Evolutionary conservation across 37 sponge, comb jelly and placozoan species (phyloP), one percentile per base, ranked within the genome.

Genomic region (Axinella damicornis): DNA sequence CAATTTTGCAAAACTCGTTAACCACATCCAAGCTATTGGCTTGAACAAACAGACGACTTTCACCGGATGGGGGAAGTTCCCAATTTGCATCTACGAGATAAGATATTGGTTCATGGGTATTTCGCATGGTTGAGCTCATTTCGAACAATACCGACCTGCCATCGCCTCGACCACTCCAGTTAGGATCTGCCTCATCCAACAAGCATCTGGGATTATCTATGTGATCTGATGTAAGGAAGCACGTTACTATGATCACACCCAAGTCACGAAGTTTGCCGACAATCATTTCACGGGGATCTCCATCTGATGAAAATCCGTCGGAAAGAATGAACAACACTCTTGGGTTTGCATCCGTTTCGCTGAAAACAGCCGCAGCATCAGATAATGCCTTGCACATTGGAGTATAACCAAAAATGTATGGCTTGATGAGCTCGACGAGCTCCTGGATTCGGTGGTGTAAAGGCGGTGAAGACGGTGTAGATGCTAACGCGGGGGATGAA

Each of bases 1-100:
- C 86, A 76, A 77, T 36, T 64, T 76, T 41, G 36, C 86, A 77
- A 27, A 85, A 77, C 78, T 85, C 78, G 15, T 85, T 53, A 11
- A 85, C 86, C 56, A 77, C 78, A 54, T 86, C 80, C 73, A 86
- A 79, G 25, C 87, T 86, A 24, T 86, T 86, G 36, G 87, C 72
- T 53, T 86, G 87, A 69, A 86, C 5, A 70, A 86, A 86, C 72
- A 86, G 78, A 25, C 87, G 73, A 55, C 87, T 86, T 86, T 76
- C 77, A 27, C 87, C 87, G 13, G 87, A 76, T 5, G n/a, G 19
- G 21, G 80, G 87, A 34, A 86, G 63, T 67, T 86, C 32, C 86
- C 86, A 85, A 2, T 55, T 68, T n/a, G 24, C 17, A 85, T 85
- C 86, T 46, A 41, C 32, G 22, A 85, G 77, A 66, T 65, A 65